These are phyloP conservation scores for Drosophila ironensis DNA, from an alignment of 1,140 invertebrate genomes.

Conservation along the genomic window DNA sequence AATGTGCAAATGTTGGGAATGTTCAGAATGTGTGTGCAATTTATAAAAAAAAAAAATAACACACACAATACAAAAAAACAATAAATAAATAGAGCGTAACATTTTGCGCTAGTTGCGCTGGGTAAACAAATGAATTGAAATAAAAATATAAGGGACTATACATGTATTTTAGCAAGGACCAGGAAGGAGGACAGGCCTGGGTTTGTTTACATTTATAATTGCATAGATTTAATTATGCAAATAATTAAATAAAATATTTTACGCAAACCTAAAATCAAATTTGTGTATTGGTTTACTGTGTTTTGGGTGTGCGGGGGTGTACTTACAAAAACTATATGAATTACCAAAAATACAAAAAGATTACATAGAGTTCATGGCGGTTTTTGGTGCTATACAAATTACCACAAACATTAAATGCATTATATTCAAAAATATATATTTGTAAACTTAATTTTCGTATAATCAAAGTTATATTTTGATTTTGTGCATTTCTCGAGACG, in stretches of 20 bases:
- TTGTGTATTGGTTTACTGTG: constrained; percentile 53
- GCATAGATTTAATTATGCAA: constrained; percentile 77
- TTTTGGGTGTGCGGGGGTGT: constrained; percentile 14
- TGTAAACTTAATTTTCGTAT: constrained; percentile 36
- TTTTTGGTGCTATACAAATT: constrained; percentile 77
- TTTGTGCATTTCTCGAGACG: constrained; percentile 39
- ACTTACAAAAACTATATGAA: constrained; percentile 40
- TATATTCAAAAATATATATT: constrained; percentile 70
- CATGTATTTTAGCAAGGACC: background rate
- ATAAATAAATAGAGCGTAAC: constrained; percentile 67
- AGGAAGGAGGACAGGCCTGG: background rate
- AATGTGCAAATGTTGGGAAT: constrained; percentile 1
- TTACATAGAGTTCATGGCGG: constrained; percentile 57
- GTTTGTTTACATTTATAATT: constrained; percentile 75
- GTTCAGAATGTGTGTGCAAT: constrained; percentile 23
- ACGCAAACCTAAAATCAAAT: constrained; percentile 67
- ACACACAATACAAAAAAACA: no score
- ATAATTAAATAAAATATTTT: constrained; percentile 75
- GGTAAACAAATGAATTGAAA: constrained; percentile 27
- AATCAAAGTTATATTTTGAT: constrained; percentile 37
- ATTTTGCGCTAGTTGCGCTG: constrained; percentile 66
- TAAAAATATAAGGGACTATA: constrained; percentile 2
- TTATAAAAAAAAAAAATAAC: constrained; percentile 32
- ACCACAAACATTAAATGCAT: constrained; percentile 77
- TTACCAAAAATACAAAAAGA: constrained; percentile 62